These are phyloP conservation scores for Rhombomys opimus DNA, from an alignment of 2,113 vertebrate genomes.

Conservation along the genomic window DNA sequence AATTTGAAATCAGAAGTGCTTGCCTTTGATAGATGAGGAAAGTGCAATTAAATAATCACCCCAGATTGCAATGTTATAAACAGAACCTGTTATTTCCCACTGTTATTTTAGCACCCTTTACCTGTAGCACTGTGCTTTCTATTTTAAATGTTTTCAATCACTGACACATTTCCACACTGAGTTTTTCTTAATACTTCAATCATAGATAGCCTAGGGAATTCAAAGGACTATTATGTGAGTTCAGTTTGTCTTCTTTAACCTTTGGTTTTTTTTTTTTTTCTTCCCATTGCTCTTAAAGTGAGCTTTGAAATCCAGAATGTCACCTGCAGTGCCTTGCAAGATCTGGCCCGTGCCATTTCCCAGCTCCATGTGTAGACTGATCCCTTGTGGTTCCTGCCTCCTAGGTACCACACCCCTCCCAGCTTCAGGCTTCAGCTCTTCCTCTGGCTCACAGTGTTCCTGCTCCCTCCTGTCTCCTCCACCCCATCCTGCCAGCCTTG, in stretches of 20 bases:
- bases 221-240: background rate
- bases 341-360: background rate
- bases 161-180: background rate
- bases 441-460: background rate
- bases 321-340: background rate
- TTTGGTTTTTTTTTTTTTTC: no score
- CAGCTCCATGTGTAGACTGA: background rate
- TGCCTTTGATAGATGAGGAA: slow-evolving; percentile 28
- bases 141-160: slow-evolving; percentile 6
- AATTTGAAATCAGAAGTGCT: slow-evolving; percentile 1
- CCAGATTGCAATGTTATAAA: background rate
- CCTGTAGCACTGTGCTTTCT: background rate
- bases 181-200: background rate
- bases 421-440: background rate
- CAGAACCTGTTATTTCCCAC: background rate
- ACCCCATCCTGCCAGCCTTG: background rate
- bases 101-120: background rate
- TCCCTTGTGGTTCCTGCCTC: background rate
- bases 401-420: background rate
- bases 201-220: background rate
- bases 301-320: background rate
- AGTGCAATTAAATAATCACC: background rate
- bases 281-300: background rate
- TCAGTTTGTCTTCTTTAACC: background rate
- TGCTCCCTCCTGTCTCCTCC: background rate